A percentile compares a stretch with the other conserved stretches of the same genome.
Evolutionary conservation across 2,797 vertebrate species (phyloP).

Genomic region (Siniperca scherzeri): DNA sequence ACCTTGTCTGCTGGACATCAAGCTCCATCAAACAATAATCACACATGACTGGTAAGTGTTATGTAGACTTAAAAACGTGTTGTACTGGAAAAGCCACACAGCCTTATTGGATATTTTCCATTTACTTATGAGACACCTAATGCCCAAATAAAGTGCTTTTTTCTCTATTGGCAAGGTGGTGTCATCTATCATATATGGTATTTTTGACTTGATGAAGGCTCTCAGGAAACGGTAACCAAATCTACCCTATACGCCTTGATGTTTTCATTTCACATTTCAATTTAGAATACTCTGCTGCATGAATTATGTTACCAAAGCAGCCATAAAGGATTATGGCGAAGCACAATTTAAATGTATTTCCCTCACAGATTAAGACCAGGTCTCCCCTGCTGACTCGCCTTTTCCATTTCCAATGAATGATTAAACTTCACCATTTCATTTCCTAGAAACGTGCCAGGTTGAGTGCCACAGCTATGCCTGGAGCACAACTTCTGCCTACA

Average conservation of each 20-base stretch:
- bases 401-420: conserved; percentile 76
- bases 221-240: conserved; percentile 59
- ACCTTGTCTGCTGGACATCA: conserved; percentile 23
- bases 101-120: conserved; percentile 9
- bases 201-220: conserved; percentile 48
- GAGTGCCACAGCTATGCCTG: conserved; percentile 49
- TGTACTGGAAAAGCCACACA: background rate
- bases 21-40: conserved; percentile 22
- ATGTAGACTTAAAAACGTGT: background rate
- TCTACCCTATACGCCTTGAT: conserved; percentile 17
- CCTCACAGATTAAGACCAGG: conserved; percentile 70
- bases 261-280: conserved; percentile 66
- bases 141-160: conserved; percentile 11
- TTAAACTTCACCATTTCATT: conserved; percentile 74
- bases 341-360: conserved; percentile 48
- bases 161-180: conserved; percentile 12
- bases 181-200: conserved; percentile 23
- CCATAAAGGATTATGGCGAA: conserved; percentile 17
- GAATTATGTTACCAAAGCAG: conserved; percentile 56
- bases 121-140: conserved; percentile 12
- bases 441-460: conserved; percentile 72
- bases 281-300: conserved; percentile 59
- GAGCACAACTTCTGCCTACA: conserved; percentile 49
- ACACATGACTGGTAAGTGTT: conserved; percentile 14
- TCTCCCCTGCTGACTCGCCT: conserved; percentile 59